Evolutionary conservation across 2,113 vertebrate species (phyloP).

Genomic region (Thalassoma bifasciatum): DNA sequence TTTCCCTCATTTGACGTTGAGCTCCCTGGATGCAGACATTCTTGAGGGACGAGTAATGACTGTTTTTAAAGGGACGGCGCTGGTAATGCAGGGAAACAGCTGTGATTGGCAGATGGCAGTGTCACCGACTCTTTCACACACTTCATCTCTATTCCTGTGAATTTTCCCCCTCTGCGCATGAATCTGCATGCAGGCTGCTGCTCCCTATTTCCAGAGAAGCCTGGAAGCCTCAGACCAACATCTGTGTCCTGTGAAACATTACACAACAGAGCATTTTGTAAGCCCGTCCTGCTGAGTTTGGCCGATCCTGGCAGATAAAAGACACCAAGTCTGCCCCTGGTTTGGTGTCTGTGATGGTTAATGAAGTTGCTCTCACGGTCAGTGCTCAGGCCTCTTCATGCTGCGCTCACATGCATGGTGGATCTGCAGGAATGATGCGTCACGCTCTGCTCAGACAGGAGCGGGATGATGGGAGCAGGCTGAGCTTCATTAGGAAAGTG

Average conservation of each 20-base stretch:
- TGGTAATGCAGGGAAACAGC: constrained; percentile 3
- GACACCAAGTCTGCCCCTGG: not conserved
- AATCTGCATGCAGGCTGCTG: constrained; percentile 24
- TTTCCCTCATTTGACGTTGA: constrained; percentile 1
- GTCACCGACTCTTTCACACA: constrained; percentile 3
- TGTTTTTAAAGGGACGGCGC: not conserved
- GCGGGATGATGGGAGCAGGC: not conserved
- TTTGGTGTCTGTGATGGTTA: not conserved
- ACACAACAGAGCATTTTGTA: not conserved
- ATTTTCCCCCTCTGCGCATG: not conserved
- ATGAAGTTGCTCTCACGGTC: not conserved
- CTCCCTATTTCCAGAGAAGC: constrained; percentile 6
- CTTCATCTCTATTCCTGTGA: not conserved
- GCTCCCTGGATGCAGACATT: not conserved
- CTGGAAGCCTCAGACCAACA: constrained; percentile 15
- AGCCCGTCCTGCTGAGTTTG: not conserved
- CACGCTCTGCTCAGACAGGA: not conserved
- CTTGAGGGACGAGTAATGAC: not conserved
- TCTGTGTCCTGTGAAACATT: constrained; percentile 22
- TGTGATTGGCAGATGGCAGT: constrained; percentile 11
- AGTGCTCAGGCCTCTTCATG: not conserved
- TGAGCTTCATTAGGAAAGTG: not conserved
- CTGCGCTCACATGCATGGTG: not conserved
- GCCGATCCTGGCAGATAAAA: not conserved
- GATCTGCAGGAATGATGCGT: not conserved